A percentile compares a stretch with the other conserved stretches of the same genome.
These are phyloP conservation scores for Sebastolobus altivelis DNA, from an alignment of 2,797 vertebrate genomes.

Conservation along the genomic window DNA sequence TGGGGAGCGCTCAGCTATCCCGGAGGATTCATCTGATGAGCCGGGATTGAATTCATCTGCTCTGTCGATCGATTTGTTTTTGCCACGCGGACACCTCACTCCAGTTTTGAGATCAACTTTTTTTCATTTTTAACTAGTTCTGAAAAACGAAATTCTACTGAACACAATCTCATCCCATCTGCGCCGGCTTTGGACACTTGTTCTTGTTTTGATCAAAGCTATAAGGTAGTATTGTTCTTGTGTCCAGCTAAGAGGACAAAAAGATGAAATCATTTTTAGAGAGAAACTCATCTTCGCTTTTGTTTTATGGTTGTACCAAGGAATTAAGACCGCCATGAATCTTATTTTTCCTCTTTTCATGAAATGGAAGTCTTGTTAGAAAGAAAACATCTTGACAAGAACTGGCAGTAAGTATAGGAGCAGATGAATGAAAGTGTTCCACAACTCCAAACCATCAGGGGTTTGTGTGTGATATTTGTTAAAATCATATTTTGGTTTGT, in stretches of 20 bases:
- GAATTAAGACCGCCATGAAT: constrained; percentile 43
- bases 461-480: constrained; percentile 22
- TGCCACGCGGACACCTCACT: constrained; percentile 71
- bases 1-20: constrained; percentile 72
- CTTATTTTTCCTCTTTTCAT: background rate
- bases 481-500: constrained; percentile 5
- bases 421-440: constrained; percentile 22
- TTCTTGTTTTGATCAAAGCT: constrained; percentile 76
- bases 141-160: constrained; percentile 71
- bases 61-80: constrained; percentile 86
- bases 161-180: constrained; percentile 76
- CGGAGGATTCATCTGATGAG: constrained; percentile 81
- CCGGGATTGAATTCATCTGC: constrained; percentile 84
- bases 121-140: constrained; percentile 79
- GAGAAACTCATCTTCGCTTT: constrained; percentile 41
- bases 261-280: constrained; percentile 51
- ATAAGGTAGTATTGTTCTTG: constrained; percentile 59
- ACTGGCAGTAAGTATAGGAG: constrained; percentile 20
- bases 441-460: constrained; percentile 2
- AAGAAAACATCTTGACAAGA: constrained; percentile 20
- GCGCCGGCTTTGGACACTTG: constrained; percentile 64
- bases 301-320: constrained; percentile 35
- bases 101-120: constrained; percentile 59
- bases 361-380: constrained; percentile 28
- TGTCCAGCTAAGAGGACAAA: constrained; percentile 47